A percentile compares a stretch with the other conserved stretches of the same genome.
Evolutionary conservation across 2,113 vertebrate genomes (phyloP).

Genomic region (Electrona antarctica): DNA sequence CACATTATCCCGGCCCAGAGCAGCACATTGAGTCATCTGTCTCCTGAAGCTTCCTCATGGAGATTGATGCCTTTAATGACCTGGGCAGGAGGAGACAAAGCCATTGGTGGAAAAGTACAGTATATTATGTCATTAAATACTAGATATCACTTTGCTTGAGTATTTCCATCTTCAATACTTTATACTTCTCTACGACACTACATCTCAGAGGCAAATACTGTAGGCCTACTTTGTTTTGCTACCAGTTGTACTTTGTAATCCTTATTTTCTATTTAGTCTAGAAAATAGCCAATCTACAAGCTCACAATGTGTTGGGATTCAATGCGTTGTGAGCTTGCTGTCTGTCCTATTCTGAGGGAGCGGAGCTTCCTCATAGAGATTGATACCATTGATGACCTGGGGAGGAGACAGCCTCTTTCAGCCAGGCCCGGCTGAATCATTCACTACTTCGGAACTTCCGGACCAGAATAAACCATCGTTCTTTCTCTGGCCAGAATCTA

Average conservation of each 20-base stretch:
- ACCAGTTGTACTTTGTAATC: background rate
- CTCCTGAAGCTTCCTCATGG: background rate
- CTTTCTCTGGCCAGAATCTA: background rate
- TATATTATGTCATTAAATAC: no score
- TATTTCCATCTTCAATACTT: no score
- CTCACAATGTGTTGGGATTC: no score
- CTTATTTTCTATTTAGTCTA: background rate
- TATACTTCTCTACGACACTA: no score
- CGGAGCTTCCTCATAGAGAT: background rate
- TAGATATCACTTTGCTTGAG: no score
- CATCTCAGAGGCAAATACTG: background rate
- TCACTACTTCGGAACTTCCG: background rate
- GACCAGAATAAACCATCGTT: background rate
- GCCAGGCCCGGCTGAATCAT: background rate
- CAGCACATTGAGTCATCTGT: background rate
- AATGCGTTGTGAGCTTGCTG: no score
- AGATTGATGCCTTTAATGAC: constrained; percentile 17
- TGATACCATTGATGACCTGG: constrained; percentile 11
- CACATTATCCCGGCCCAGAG: constrained; percentile 6
- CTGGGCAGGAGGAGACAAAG: background rate
- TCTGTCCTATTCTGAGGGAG: no score
- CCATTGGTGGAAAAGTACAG: no score
- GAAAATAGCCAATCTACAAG: no score
- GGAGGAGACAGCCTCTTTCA: background rate
- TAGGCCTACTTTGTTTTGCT: background rate